phyloP scores from a whole-genome alignment of 2,797 vertebrate species.

The Manis javanica region DNA sequence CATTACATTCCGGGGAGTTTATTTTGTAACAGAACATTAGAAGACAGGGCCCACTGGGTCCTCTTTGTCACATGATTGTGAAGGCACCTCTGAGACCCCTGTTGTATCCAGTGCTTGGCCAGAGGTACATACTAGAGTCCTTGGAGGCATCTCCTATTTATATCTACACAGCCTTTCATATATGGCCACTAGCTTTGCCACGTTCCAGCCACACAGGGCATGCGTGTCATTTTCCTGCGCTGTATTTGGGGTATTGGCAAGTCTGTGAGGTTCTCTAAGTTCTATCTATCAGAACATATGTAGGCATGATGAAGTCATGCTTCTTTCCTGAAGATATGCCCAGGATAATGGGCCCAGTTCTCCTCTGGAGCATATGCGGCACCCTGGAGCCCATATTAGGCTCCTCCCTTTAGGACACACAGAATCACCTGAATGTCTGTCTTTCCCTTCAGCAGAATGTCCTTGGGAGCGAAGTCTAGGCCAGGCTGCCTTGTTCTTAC shows the following conservation, averaged over 20 bases:
- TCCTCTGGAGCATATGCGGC: background rate
- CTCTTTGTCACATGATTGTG: background rate
- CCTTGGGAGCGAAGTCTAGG: background rate
- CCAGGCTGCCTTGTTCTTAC: background rate
- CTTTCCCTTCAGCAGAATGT: background rate
- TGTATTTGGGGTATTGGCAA: background rate
- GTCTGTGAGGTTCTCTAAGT: background rate
- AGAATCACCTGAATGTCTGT: background rate
- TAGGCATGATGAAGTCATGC: background rate
- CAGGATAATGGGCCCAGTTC: accelerated
- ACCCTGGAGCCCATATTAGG: background rate
- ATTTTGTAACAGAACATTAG: background rate
- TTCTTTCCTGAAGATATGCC: background rate
- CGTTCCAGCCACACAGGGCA: background rate
- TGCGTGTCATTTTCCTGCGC: background rate
- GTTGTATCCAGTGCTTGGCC: background rate
- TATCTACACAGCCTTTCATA: background rate
- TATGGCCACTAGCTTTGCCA: background rate
- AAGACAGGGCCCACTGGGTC: background rate
- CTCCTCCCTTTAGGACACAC: background rate
- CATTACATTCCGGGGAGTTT: background rate
- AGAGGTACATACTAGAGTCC: background rate
- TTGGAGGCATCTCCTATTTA: background rate
- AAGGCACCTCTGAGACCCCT: background rate
- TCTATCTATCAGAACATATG: background rate